A percentile compares a stretch with the other conserved stretches of the same genome.
These are phyloP conservation scores for Pararge aegeria DNA, from an alignment of 1,140 invertebrate genomes.

Conservation along the genomic window DNA sequence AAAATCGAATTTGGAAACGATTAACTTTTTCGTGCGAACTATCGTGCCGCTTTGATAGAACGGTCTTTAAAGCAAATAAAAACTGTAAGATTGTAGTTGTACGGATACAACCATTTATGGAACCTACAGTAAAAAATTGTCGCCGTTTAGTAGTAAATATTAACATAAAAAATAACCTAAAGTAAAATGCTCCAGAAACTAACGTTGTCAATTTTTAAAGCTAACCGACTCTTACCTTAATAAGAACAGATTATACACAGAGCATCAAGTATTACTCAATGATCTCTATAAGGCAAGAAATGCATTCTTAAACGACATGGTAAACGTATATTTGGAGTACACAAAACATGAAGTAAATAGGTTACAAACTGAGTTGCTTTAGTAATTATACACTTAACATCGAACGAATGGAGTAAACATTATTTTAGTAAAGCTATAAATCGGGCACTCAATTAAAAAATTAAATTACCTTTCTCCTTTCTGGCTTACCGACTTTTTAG, in stretches of 20 bases:
- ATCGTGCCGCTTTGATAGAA: too few species aligned
- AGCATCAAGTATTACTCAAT: slow-evolving; percentile 29
- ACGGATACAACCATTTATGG: too few species aligned
- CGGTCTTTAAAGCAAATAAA: too few species aligned
- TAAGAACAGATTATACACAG: slow-evolving; percentile 14
- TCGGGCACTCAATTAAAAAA: slow-evolving; percentile 58
- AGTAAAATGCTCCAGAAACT: slow-evolving; percentile 1
- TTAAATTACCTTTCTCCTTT: slow-evolving; percentile 41
- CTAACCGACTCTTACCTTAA: slow-evolving; percentile 17
- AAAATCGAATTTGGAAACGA: too few species aligned
- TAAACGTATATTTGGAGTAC: slow-evolving; percentile 35
- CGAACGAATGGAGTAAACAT: slow-evolving; percentile 47
- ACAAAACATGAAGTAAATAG: slow-evolving; percentile 26
- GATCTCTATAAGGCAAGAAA: slow-evolving; percentile 34
- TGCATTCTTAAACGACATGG: too few species aligned
- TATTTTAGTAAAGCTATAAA: slow-evolving; percentile 58
- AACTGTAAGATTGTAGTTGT: too few species aligned
- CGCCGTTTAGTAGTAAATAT: background rate
- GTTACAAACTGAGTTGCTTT: slow-evolving; percentile 26
- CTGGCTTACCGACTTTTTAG: slow-evolving; percentile 33
- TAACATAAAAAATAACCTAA: background rate
- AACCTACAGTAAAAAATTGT: too few species aligned
- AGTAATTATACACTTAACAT: slow-evolving; percentile 51
- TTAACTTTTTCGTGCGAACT: too few species aligned
- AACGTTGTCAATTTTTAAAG: background rate